Evolutionary conservation across 1,140 invertebrate genomes (phyloP), one percentile per base, ranked within the genome.

Genomic region (Dendroctonus valens): DNA sequence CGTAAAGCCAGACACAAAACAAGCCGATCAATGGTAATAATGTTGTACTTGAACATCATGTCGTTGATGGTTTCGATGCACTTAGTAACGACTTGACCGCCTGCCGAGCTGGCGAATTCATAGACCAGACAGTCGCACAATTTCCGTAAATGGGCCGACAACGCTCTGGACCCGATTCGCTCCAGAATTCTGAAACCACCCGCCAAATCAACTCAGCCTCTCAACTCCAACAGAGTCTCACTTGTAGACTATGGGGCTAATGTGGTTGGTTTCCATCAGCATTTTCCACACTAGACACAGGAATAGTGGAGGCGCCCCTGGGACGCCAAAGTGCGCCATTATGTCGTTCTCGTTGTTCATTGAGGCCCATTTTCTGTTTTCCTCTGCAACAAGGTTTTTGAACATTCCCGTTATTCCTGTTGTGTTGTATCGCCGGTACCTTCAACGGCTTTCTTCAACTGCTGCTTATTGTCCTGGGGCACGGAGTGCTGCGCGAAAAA

Each of bases 321-420:
- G 90, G 4, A 92, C 89, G 2, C 94, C 93, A 77, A 98, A 98
- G 78, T 98, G 95, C 4, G 93, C 87, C 70, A 98, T 94, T 9
- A 97, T 94, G 76, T 98, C 95, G 76, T 93, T 94, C 76, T 98
- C 96, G 79, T 96, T 97, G 26, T 88, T 94, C 94, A 97, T 97
- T 0, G 92, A 94, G 48, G 91, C 91, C 94, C 95, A 98, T 76
- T 96, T 97, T 49, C 93, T 83, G 74, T 96, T 97, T 74, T 98
- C 96, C 74, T 96, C 93, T 55, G 14, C 4, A 55, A 53, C 7
- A 53, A 15, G 26, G 26, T 3, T 1, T 26, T 26, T 26, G 26
- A 26, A 26, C 1, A 26, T 26, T 26, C 1, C 26, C 26, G 26
- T 26, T 26, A 3, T 26, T 26, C 26, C 26, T 26, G 26, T 26